Base-by-base conservation (phyloP, 2,888 invertebrate genomes). In the Melanotus villosus region DNA sequence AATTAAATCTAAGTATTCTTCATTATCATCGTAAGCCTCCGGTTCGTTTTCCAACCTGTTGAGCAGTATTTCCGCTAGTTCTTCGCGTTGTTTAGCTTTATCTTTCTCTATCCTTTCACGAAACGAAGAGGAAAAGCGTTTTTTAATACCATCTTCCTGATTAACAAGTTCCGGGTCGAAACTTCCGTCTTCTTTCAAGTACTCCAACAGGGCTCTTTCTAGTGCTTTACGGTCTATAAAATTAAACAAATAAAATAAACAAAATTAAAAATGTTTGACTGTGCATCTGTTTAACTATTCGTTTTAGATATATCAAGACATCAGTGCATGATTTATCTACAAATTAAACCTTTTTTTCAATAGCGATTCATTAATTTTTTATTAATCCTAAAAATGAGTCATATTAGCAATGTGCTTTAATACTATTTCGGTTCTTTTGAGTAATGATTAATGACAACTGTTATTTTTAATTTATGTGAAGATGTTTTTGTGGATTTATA, bases 71-170 rank as follows among this genome's bases (percentile, higher is more conserved):
- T 83, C 80, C 18, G 80, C 80, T 54, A 84, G 65, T 67, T 82
- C 80, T 71, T 82, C 76, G 67, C 82, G 68, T 77, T 82, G 80
- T 63, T 77, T 80, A 69, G 84, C 86, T 74, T 87, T 87, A 76
- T 89, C 88, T 77, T 88, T 88, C 16, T 87, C 86, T 77, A 87
- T 75, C 21, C 84, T 78, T 74, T 90, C 90, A 73, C 89, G 86
- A 72, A 89, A 90, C 1, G 87, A 80, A 56, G 88, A 88, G 18
- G 87, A 85, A 63, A 87, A 83, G 70, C 85, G 84, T 71, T 87
- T 86, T 30, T 64, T 70, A 16, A 36, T 36, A 84, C 84, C 50
- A 32, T 58, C 32, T 45, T 67, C 43, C 30, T 50, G n/a, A 43
- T 57, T 41, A 45, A 75, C 75, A 6, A 73, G 69, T 34, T 76